Percentiles rank a stretch among this genome's conserved stretches.
Conservation (phyloP, 2,888 invertebrate genomes). For the Acleris emargana region DNA sequence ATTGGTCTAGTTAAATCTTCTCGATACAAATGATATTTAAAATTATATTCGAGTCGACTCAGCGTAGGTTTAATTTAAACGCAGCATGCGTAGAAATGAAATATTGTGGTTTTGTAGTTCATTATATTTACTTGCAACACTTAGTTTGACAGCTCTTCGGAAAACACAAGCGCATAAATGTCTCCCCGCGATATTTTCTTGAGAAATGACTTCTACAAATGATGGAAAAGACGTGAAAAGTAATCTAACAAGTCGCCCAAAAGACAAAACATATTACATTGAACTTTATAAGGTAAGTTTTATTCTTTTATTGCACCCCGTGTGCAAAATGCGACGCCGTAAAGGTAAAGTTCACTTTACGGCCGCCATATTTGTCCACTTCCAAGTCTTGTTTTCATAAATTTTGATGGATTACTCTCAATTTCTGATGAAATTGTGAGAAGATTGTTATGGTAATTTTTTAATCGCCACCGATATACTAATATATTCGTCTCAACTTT, state of each 20-base stretch:
- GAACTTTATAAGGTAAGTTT: constrained; percentile 80
- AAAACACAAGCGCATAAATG: constrained; percentile 84
- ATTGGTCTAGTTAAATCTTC: too few relatives aligned
- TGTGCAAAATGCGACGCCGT: constrained; percentile 69
- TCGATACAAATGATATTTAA: too few relatives aligned
- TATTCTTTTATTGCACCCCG: constrained; percentile 52
- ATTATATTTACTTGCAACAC: constrained; percentile 55
- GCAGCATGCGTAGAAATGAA: constrained; percentile 6
- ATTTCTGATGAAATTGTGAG: constrained; percentile 38
- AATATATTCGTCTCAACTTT: not conserved
- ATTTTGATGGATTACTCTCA: constrained; percentile 49
- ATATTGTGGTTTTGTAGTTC: too few relatives aligned
- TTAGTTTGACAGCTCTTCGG: constrained; percentile 79
- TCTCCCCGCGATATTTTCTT: constrained; percentile 83
- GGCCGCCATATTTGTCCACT: constrained; percentile 82
- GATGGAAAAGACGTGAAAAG: constrained; percentile 82
- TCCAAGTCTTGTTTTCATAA: constrained; percentile 75
- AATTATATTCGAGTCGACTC: too few relatives aligned
- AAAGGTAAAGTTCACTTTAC: constrained; percentile 67
- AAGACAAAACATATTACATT: constrained; percentile 79
- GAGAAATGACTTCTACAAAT: constrained; percentile 84
- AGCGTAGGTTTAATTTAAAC: not conserved
- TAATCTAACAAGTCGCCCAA: constrained; percentile 75
- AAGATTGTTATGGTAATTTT: constrained; percentile 28
- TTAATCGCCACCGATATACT: not conserved